Conservation (phyloP, 1,140 invertebrate species). For the Andrena cerasifolii region DNA sequence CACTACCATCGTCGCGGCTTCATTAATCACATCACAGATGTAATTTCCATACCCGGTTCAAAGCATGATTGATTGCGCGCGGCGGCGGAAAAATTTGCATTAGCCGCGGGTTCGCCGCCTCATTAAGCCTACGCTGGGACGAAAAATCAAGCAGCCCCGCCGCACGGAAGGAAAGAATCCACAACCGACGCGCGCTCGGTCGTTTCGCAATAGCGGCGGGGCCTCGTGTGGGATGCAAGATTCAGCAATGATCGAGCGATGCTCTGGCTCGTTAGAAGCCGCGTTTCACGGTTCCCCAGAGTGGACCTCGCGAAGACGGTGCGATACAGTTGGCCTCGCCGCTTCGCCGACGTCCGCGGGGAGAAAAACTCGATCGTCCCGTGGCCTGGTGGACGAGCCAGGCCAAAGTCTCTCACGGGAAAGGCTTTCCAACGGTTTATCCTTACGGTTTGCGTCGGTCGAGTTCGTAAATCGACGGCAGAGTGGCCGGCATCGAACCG, state of each 20-base stretch:
- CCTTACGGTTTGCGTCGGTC: conserved; percentile 56
- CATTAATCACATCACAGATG: conserved; percentile 52
- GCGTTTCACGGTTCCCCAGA: too few relatives aligned
- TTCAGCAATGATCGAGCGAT: too few relatives aligned
- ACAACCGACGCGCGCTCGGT: too few relatives aligned
- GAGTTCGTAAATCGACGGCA: conserved; percentile 62
- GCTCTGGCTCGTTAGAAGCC: too few relatives aligned
- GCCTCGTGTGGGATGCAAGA: too few relatives aligned
- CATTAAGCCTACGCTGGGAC: background rate
- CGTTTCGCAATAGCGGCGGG: too few relatives aligned
- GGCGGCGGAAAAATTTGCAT: conserved; percentile 31
- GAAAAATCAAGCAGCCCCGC: conserved; percentile 6
- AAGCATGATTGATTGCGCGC: conserved; percentile 44
- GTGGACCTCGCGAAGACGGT: too few relatives aligned
- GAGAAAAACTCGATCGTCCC: conserved; percentile 33
- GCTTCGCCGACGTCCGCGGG: too few relatives aligned
- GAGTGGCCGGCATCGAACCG: background rate
- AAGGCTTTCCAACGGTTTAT: conserved; percentile 63
- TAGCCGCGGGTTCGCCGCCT: conserved; percentile 26
- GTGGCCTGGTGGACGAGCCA: conserved; percentile 1
- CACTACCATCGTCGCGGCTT: conserved; percentile 26
- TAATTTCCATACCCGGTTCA: conserved; percentile 50
- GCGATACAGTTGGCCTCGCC: too few relatives aligned
- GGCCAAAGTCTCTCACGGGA: conserved; percentile 47
- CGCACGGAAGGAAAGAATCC: background rate